Conservation (phyloP, 1,140 invertebrate species). For the Zaprionus africanus region DNA sequence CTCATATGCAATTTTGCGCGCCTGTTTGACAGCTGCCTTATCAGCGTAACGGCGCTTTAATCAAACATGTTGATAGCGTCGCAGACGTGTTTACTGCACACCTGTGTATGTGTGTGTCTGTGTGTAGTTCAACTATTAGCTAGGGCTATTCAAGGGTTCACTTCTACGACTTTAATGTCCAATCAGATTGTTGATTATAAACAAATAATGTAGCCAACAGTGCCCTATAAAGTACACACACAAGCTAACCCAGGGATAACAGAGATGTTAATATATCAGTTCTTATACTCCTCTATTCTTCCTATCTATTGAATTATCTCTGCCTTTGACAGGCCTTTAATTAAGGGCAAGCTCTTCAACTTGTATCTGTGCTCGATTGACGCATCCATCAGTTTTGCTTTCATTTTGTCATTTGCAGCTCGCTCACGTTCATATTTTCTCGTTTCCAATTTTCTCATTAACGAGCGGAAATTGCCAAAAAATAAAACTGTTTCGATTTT, state of each 20-base stretch:
- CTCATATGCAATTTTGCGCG: constrained; percentile 33
- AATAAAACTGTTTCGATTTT: constrained; percentile 39
- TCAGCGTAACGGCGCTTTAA: constrained; percentile 31
- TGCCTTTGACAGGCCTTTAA: constrained; percentile 24
- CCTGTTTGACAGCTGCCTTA: constrained; percentile 46
- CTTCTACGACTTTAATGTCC: constrained; percentile 18
- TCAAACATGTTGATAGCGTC: constrained; percentile 47
- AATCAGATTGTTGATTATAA: constrained; percentile 16
- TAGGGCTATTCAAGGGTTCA: constrained; percentile 27
- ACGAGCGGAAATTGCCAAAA: constrained; percentile 59
- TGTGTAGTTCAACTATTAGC: constrained; percentile 19
- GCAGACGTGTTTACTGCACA: constrained; percentile 5
- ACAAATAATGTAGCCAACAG: neutral
- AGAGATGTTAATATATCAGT: no score
- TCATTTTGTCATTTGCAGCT: constrained; percentile 44
- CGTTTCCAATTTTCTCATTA: constrained; percentile 39
- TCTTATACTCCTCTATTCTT: neutral
- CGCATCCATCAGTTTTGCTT: constrained; percentile 14
- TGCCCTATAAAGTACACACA: no score
- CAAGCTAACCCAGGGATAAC: no score
- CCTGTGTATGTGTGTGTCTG: neutral
- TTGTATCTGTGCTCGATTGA: constrained; percentile 9
- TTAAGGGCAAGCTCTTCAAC: neutral
- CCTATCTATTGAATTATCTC: neutral
- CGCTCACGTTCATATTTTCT: constrained; percentile 30